Evolutionary conservation across 2,113 vertebrate genomes (phyloP).

Genomic region (Mohoua ochrocephala): DNA sequence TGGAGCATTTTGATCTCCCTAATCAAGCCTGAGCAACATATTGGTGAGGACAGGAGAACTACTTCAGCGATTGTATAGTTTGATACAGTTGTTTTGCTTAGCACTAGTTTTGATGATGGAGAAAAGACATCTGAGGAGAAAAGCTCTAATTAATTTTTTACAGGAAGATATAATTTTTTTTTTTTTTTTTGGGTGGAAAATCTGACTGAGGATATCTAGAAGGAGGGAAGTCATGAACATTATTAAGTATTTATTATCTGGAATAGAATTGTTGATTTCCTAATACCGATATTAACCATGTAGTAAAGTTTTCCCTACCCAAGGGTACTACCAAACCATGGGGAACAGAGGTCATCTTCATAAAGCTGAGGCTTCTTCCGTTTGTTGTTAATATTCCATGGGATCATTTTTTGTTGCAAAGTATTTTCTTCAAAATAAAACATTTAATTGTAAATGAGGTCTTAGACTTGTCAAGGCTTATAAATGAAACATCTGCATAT

Average conservation of each 20-base stretch:
- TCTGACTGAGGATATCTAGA: background rate
- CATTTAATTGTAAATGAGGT: background rate
- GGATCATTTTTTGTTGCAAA: background rate
- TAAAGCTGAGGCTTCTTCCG: background rate
- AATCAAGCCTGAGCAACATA: background rate
- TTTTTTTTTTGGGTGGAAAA: background rate
- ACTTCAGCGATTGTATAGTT: background rate
- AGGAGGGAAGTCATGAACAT: background rate
- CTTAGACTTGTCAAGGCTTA: background rate
- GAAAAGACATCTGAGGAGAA: background rate
- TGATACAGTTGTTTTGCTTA: background rate
- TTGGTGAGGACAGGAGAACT: background rate
- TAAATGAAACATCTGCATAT: constrained; percentile 13
- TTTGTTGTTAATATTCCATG: background rate
- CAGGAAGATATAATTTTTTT: background rate
- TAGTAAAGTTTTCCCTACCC: background rate
- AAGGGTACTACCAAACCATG: background rate
- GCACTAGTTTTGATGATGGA: background rate
- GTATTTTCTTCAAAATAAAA: constrained; percentile 14
- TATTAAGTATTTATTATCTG: background rate
- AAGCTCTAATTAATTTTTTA: background rate
- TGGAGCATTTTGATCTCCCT: background rate
- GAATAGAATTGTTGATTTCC: background rate
- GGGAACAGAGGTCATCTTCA: background rate
- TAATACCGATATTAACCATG: background rate